These are phyloP conservation scores for Ochropacha duplaris DNA, from an alignment of 2,888 invertebrate species.

Conservation along the genomic window DNA sequence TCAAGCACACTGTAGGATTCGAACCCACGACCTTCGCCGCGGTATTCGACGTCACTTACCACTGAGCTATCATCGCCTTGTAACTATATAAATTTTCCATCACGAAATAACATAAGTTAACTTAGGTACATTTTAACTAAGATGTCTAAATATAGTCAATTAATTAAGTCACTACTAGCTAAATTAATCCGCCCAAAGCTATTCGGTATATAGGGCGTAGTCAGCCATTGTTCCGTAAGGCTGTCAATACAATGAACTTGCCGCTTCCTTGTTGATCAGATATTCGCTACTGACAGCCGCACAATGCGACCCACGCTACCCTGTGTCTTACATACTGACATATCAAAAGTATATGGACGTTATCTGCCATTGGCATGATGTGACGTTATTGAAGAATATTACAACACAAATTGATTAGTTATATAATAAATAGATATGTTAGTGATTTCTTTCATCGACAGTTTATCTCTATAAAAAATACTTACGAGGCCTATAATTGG, in stretches of 20 bases:
- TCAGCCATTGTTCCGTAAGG: conserved; percentile 21
- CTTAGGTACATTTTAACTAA: background rate
- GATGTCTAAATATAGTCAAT: background rate
- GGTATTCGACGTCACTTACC: too few species aligned
- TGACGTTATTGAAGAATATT: background rate
- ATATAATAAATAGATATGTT: too few species aligned
- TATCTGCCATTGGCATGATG: background rate
- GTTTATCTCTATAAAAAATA: background rate
- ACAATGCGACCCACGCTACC: conserved; percentile 39
- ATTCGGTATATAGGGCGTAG: conserved; percentile 10
- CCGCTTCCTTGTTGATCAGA: conserved; percentile 50
- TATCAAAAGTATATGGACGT: conserved; percentile 1
- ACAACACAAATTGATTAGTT: too few species aligned
- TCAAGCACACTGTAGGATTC: too few species aligned
- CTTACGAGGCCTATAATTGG: background rate
- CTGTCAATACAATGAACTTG: conserved; percentile 44
- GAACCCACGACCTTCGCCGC: too few species aligned
- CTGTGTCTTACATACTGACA: conserved; percentile 3
- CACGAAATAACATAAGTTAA: too few species aligned
- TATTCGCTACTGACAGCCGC: conserved; percentile 37
- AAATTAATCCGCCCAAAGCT: conserved; percentile 3
- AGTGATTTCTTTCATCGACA: too few species aligned
- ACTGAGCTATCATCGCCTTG: too few species aligned
- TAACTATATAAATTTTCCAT: too few species aligned
- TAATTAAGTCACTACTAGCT: background rate